Conservation (phyloP, 2,797 vertebrate genomes). For the Hydrocynus forskahlii region DNA sequence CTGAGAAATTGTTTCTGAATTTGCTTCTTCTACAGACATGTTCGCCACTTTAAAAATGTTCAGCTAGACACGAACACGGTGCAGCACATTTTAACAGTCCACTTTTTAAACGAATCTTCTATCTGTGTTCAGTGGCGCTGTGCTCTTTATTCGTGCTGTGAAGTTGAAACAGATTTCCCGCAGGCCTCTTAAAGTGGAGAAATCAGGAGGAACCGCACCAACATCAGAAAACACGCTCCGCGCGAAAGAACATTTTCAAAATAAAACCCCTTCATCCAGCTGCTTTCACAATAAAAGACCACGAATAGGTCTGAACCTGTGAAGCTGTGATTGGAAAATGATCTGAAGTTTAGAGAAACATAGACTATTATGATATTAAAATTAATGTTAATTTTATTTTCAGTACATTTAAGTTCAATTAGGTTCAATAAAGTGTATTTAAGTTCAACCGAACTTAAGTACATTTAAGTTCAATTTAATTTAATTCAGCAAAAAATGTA, state of each 20-base stretch:
- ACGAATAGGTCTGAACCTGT: neutral
- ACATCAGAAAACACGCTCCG: neutral
- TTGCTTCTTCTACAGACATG: constrained; percentile 29
- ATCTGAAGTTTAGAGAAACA: no score
- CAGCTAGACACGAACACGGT: neutral
- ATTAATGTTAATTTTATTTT: no score
- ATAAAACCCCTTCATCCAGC: neutral
- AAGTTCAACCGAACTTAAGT: no score
- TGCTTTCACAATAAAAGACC: neutral
- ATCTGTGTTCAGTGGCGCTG: neutral
- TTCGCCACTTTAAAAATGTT: neutral
- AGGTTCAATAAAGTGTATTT: no score
- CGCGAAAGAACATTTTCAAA: neutral
- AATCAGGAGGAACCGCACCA: neutral
- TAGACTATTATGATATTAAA: no score
- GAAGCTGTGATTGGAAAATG: neutral
- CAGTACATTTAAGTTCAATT: no score
- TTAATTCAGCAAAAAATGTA: no score
- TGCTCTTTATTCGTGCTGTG: neutral
- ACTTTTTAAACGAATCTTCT: neutral
- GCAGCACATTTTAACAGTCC: neutral
- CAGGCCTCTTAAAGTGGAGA: neutral
- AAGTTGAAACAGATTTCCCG: neutral
- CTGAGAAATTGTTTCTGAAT: constrained; percentile 22
- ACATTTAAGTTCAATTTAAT: no score